These are phyloP conservation scores for Zosterops japonicus DNA, from an alignment of 2,113 vertebrate genomes.

Conservation along the genomic window DNA sequence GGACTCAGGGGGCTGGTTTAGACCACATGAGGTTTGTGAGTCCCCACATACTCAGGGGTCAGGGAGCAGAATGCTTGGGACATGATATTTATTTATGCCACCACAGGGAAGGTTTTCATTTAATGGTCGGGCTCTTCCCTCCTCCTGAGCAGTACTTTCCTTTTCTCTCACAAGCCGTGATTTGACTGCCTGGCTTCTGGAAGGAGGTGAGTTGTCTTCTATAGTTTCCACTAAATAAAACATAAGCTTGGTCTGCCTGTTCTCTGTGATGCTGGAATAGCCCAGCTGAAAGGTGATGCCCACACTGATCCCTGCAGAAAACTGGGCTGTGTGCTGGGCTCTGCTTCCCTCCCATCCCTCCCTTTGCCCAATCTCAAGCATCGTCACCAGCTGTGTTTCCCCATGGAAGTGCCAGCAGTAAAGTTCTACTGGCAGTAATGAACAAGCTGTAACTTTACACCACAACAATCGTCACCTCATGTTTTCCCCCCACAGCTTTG, in stretches of 20 bases:
- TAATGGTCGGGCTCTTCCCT: neutral
- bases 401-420: neutral
- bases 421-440: neutral
- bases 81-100: neutral
- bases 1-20: neutral
- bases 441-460: neutral
- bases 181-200: neutral
- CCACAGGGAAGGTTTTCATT: neutral
- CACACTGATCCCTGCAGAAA: neutral
- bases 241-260: neutral
- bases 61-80: neutral
- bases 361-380: neutral
- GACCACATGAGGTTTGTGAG: neutral
- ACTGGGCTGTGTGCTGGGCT: neutral
- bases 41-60: rapidly evolving
- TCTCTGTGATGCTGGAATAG: neutral
- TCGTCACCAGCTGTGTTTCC: neutral
- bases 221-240: neutral
- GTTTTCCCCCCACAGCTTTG: neutral
- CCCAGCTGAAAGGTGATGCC: neutral
- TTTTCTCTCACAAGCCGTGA: neutral
- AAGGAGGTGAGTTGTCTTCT: neutral
- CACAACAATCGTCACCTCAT: rapidly evolving
- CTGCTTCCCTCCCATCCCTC: neutral
- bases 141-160: neutral